Conservation (phyloP, 2,797 vertebrate species). For the Vireo griseus region DNA sequence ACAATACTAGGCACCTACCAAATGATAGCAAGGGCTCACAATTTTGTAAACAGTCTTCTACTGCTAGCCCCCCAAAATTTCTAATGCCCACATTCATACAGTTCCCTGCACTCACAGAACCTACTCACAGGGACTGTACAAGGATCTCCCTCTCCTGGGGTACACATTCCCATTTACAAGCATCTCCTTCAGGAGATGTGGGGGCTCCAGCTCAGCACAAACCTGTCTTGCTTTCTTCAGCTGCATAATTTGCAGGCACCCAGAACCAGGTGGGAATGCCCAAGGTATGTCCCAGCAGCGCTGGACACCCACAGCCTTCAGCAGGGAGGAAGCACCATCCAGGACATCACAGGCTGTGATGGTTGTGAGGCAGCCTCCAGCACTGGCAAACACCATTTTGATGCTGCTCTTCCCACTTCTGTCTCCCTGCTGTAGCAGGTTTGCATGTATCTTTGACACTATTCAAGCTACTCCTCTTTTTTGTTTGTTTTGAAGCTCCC, state of each 20-base stretch:
- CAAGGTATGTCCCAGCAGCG: neutral
- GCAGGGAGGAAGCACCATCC: neutral
- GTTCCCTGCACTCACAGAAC: neutral
- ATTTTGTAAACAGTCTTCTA: neutral
- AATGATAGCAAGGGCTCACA: neutral
- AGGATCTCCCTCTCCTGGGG: neutral
- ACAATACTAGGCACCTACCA: neutral
- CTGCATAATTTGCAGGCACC: neutral
- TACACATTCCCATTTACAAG: neutral
- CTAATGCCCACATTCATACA: accelerated
- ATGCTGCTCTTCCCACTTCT: neutral
- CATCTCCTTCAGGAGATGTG: neutral
- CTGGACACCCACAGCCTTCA: neutral
- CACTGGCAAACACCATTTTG: neutral
- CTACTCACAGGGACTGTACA: accelerated
- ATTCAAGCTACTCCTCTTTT: neutral
- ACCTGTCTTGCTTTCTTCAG: neutral
- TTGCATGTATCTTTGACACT: neutral
- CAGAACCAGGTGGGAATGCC: neutral
- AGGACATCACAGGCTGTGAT: too few relatives aligned
- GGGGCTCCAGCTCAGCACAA: neutral
- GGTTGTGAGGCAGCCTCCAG: neutral
- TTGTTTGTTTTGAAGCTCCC: neutral
- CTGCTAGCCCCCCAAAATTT: neutral
- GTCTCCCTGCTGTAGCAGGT: neutral